Base-by-base conservation (phyloP, 2,797 vertebrate species). In the Busarellus nigricollis region DNA sequence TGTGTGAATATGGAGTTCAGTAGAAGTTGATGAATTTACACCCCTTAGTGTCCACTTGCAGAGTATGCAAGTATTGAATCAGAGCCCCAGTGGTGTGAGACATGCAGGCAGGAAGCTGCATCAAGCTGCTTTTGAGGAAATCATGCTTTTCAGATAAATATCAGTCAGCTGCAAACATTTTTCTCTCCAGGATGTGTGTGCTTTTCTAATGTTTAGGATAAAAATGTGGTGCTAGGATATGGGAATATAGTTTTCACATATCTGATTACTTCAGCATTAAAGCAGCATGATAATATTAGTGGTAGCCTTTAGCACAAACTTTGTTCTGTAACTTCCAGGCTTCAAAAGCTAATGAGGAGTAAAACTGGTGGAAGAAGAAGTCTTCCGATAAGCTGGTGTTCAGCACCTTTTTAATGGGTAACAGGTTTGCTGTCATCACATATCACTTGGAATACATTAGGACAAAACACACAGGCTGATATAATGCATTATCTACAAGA, bases 81-180 rank as follows among this genome's bases (percentile, higher is more conserved):
- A 0, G 74, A 95, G 62, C 24, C 74, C 63, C 55, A 49, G 93
- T 22, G 3, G 65, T 2, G 77, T 2, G 10, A 63, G 66, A 37
- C 0, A 0, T 5, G 54, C 59, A 57, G 93, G 93, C 88, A 95
- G 80, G 93, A 91, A 93, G 86, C 74, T 76, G 88, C 88, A 83
- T 59, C 93, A 96, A 94, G 90, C 95, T 95, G 96, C 94, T 96
- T 92, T 89, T 63, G 93, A 96, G 94, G 94, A 97, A 96, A 94
- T 97, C 95, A 69, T 89, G 57, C 86, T 96, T 96, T 89, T 83
- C 81, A 74, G 93, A 89, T 92, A 95, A 94, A 83, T 96, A 97
- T 74, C 57, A 73, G 78, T 95, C 96, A 96, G 81, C 86, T 96
- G 95, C 92, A 93, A 95, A 80, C 81, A 92, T 92, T 96, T 96